Conservation (phyloP, 2,888 invertebrate genomes). For the Macrosoma leucophasiata region DNA sequence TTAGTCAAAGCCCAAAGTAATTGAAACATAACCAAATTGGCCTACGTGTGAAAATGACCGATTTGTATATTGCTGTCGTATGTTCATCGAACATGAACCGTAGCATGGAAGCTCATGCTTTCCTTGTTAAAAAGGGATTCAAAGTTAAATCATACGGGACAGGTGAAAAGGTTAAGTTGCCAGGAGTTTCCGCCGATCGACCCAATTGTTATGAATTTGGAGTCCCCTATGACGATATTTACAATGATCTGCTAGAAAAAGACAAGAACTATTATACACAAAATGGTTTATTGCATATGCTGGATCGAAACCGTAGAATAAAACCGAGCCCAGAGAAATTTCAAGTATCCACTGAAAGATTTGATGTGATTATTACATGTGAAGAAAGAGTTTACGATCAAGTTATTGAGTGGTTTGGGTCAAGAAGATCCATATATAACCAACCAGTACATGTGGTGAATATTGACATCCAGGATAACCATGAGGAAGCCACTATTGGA, state of each 20-base stretch:
- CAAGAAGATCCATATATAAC: slow-evolving; percentile 84
- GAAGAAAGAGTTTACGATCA: slow-evolving; percentile 99
- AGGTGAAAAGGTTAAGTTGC: slow-evolving; percentile 96
- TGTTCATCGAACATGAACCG: slow-evolving; percentile 99
- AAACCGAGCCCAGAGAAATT: slow-evolving; percentile 96
- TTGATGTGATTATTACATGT: slow-evolving; percentile 97
- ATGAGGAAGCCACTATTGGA: slow-evolving; percentile 99
- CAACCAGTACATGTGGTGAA: slow-evolving; percentile 97
- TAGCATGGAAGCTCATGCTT: slow-evolving; percentile 99
- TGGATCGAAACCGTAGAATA: slow-evolving; percentile 97
- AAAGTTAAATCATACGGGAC: slow-evolving; percentile 96
- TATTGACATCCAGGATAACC: slow-evolving; percentile 99
- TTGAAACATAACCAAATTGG: no score
- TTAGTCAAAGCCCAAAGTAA: no score
- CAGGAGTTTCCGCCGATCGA: slow-evolving; percentile 93
- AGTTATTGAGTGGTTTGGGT: slow-evolving; percentile 95
- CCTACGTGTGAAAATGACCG: slow-evolving; percentile 49
- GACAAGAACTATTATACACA: slow-evolving; percentile 97
- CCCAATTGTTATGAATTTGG: slow-evolving; percentile 99
- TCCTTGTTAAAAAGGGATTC: slow-evolving; percentile 97
- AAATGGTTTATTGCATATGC: slow-evolving; percentile 98
- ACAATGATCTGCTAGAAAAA: slow-evolving; percentile 91
- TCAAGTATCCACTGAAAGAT: slow-evolving; percentile 90
- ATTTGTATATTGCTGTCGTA: slow-evolving; percentile 92
- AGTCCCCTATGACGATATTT: slow-evolving; percentile 96